phyloP scores from a whole-genome alignment of 2,888 invertebrate species.

The Sturmia bella region DNA sequence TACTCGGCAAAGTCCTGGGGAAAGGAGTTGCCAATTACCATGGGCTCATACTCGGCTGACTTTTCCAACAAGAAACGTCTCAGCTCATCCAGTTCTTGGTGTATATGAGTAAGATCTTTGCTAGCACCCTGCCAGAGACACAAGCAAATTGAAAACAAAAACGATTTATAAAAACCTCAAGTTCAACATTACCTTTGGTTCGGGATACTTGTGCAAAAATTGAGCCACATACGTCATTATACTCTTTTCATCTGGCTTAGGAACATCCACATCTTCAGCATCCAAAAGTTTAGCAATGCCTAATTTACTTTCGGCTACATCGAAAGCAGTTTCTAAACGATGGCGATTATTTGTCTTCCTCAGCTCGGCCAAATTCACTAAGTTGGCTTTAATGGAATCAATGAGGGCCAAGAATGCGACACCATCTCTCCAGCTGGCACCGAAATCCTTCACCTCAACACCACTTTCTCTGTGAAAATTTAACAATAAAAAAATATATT shows the following conservation, averaged over 20 bases:
- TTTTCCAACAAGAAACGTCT: slow-evolving; percentile 91
- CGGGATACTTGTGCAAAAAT: slow-evolving; percentile 96
- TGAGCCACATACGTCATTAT: slow-evolving; percentile 99
- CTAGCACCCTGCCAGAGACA: slow-evolving; percentile 84
- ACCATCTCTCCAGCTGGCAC: slow-evolving; percentile 97
- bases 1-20: slow-evolving; percentile 92
- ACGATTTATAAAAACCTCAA: not conserved
- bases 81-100: slow-evolving; percentile 91
- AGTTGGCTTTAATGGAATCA: slow-evolving; percentile 95
- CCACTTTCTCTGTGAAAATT: slow-evolving; percentile 88
- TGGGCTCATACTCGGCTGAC: slow-evolving; percentile 88
- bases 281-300: slow-evolving; percentile 96
- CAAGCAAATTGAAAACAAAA: not conserved
- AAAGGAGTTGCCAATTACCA: slow-evolving; percentile 88
- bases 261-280: slow-evolving; percentile 97
- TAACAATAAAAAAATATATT: not conserved
- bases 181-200: slow-evolving; percentile 85
- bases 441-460: slow-evolving; percentile 95
- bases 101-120: slow-evolving; percentile 89
- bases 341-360: slow-evolving; percentile 88
- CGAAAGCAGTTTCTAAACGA: slow-evolving; percentile 95
- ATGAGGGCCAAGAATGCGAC: slow-evolving; percentile 97
- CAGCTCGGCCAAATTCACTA: slow-evolving; percentile 93
- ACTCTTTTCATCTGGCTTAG: slow-evolving; percentile 97
- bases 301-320: slow-evolving; percentile 93